Evolutionary conservation across 2,113 vertebrate species (phyloP).

Genomic region (Callipepla californica): DNA sequence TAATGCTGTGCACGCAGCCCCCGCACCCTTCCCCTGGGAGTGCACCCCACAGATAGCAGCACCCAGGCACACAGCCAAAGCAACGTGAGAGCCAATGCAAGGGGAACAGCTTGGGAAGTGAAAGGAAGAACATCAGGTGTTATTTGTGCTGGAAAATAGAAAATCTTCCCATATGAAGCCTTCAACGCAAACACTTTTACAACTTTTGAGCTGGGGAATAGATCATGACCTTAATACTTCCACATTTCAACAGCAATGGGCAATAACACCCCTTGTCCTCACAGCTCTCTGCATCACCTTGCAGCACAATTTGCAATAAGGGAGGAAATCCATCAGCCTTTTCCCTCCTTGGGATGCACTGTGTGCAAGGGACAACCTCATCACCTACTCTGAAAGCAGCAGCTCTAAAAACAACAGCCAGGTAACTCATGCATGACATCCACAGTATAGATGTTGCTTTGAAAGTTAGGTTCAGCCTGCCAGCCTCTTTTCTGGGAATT

Average conservation of each 20-base stretch:
- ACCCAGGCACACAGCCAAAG: rapidly evolving
- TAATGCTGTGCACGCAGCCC: background rate
- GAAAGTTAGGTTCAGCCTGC: background rate
- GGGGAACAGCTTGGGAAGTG: background rate
- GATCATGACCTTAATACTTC: background rate
- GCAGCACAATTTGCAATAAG: background rate
- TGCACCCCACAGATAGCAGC: background rate
- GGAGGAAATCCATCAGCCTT: background rate
- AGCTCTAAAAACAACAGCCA: background rate
- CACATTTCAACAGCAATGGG: background rate
- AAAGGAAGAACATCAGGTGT: background rate
- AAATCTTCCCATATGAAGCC: background rate
- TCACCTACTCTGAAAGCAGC: background rate
- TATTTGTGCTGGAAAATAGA: background rate
- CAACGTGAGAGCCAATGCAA: rapidly evolving
- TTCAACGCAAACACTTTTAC: background rate
- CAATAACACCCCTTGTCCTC: background rate
- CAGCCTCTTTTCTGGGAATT: background rate
- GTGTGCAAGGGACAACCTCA: background rate
- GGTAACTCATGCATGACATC: background rate
- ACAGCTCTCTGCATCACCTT: background rate
- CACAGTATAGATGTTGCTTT: background rate
- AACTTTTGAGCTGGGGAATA: background rate
- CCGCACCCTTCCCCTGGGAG: rapidly evolving
- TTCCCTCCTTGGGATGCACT: background rate